Percentiles rank a stretch among this genome's conserved stretches.
Evolutionary conservation across 2,888 invertebrate genomes (phyloP).

Genomic region (Acanthosepion esculentum): DNA sequence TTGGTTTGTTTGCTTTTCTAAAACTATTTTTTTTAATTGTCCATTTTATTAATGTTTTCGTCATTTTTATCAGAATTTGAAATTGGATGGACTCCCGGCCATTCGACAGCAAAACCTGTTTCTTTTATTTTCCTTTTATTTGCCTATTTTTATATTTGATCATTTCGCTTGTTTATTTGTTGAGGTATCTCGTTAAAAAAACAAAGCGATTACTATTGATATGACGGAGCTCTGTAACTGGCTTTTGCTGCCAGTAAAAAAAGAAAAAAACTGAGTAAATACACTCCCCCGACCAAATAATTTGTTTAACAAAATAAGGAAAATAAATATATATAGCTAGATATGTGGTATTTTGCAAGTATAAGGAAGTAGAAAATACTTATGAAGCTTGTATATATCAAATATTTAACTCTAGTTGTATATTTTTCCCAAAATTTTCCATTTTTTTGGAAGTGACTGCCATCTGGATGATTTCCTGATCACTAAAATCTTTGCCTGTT

Average conservation of each 20-base stretch:
- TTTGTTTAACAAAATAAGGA: not conserved
- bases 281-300: not conserved
- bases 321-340: not conserved
- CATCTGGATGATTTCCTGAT: no score
- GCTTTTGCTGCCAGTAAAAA: not conserved
- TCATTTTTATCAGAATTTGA: conserved; percentile 17
- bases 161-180: not conserved
- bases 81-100: conserved; percentile 6
- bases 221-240: not conserved
- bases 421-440: no score
- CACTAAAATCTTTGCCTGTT: no score
- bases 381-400: no score
- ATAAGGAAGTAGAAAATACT: no score
- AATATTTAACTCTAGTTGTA: no score
- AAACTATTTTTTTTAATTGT: not conserved
- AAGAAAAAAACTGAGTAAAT: not conserved
- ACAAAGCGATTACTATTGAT: conserved; percentile 33
- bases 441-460: no score
- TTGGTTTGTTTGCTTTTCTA: not conserved
- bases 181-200: not conserved
- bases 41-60: not conserved
- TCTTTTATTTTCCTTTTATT: not conserved
- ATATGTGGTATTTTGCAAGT: no score
- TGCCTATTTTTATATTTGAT: not conserved
- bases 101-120: not conserved